These are phyloP conservation scores for Poeciliopsis turrubarensis DNA, from an alignment of 2,113 vertebrate genomes.

Conservation along the genomic window DNA sequence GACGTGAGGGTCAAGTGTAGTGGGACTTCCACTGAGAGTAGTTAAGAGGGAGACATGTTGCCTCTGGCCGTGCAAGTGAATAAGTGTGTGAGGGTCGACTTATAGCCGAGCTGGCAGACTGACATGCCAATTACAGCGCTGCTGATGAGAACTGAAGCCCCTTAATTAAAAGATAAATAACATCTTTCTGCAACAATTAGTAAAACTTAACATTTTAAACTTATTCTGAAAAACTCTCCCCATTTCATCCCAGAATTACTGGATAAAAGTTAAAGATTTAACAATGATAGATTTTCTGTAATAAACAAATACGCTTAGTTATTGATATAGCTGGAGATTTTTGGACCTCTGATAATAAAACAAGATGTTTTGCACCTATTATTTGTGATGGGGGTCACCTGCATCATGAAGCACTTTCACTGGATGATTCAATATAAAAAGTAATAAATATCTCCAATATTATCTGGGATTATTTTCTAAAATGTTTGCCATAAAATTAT, in stretches of 20 bases:
- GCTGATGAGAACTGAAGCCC: constrained; percentile 24
- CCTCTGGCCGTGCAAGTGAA: constrained; percentile 24
- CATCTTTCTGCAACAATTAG: constrained; percentile 3
- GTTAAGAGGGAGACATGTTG: constrained; percentile 43
- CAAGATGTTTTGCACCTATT: background rate
- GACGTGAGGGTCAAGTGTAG: constrained; percentile 35
- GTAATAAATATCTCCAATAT: too few relatives aligned
- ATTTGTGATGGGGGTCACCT: background rate
- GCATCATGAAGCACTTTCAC: too few relatives aligned
- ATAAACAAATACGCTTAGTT: background rate
- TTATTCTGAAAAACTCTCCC: too few relatives aligned
- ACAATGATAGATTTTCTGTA: constrained; percentile 11
- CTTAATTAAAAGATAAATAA: constrained; percentile 10
- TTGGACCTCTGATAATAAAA: background rate
- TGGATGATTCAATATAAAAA: too few relatives aligned
- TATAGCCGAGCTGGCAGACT: constrained; percentile 37
- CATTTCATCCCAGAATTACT: constrained; percentile 6
- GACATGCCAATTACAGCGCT: constrained; percentile 27
- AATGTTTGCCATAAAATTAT: too few relatives aligned
- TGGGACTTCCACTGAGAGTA: constrained; percentile 38
- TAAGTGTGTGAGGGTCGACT: constrained; percentile 31
- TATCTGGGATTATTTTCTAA: too few relatives aligned
- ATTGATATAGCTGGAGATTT: background rate
- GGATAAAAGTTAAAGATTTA: constrained; percentile 11
- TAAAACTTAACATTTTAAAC: background rate